Evolutionary conservation across 2,888 invertebrate genomes (phyloP).

Genomic region (Callinectes sapidus): DNA sequence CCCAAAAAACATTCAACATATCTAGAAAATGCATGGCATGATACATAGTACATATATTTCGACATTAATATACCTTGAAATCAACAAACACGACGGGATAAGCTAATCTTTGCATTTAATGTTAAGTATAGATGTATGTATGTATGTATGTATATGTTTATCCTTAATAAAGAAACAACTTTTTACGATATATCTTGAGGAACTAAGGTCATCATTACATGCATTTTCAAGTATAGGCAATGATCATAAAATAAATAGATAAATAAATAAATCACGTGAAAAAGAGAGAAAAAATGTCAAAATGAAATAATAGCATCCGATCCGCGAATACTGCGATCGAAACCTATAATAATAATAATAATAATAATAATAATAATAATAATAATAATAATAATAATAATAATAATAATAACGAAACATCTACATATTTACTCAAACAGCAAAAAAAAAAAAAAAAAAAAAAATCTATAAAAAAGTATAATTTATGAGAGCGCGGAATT

Average conservation of each 20-base stretch:
- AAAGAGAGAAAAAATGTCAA: background rate
- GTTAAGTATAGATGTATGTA: conserved; percentile 56
- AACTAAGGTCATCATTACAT: conserved; percentile 16
- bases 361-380: too few species aligned
- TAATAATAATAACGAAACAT: too few species aligned
- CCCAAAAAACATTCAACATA: background rate
- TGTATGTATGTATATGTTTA: conserved; percentile 52
- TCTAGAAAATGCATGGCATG: conserved; percentile 38
- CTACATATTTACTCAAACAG: too few species aligned
- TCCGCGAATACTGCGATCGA: too few species aligned
- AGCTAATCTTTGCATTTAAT: conserved; percentile 54
- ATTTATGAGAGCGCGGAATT: too few species aligned
- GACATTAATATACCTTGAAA: conserved; percentile 46
- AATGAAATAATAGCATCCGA: background rate
- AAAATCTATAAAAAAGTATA: too few species aligned
- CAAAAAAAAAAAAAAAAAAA: too few species aligned
- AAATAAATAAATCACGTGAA: background rate
- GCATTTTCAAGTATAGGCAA: conserved; percentile 3
- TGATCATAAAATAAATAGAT: background rate
- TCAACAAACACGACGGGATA: conserved; percentile 47
- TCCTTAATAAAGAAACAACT: background rate
- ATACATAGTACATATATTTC: conserved; percentile 45
- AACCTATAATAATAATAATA: too few species aligned
- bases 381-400: too few species aligned
- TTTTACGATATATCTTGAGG: background rate